Conservation (phyloP, 2,797 vertebrate species). For the Tamandua tetradactyla region DNA sequence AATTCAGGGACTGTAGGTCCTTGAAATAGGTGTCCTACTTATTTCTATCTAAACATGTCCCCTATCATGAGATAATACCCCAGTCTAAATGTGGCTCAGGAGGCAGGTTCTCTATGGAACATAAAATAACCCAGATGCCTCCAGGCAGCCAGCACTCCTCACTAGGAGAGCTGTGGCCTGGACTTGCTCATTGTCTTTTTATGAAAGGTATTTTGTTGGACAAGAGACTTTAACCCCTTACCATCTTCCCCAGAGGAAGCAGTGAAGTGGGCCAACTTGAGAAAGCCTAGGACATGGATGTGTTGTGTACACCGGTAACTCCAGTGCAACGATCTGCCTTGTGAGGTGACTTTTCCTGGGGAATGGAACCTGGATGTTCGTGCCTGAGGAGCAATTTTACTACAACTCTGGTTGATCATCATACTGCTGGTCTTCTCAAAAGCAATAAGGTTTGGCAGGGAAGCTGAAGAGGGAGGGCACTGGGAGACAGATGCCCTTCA, state of each 20-base stretch:
- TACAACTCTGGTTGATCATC: not conserved
- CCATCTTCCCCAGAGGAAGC: not conserved
- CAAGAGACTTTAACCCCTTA: not conserved
- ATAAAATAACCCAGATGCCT: not conserved
- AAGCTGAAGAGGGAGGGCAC: not conserved
- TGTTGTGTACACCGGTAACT: not conserved
- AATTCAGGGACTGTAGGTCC: not conserved
- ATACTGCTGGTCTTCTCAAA: not conserved
- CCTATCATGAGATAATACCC: not conserved
- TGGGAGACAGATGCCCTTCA: not conserved
- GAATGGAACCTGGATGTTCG: no score
- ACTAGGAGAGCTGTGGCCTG: not conserved
- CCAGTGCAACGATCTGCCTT: not conserved
- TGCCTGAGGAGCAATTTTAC: not conserved
- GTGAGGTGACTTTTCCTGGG: not conserved
- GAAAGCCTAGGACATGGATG: not conserved
- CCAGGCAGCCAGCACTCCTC: not conserved
- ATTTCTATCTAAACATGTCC: not conserved
- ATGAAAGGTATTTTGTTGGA: not conserved
- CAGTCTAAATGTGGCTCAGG: not conserved
- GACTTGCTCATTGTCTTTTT: not conserved
- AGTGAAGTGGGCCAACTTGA: not conserved
- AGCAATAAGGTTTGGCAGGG: not conserved
- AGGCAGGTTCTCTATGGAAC: not conserved
- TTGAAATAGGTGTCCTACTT: not conserved